These are phyloP conservation scores for Eospalax fontanierii DNA, from an alignment of 2,797 vertebrate species.

Conservation along the genomic window DNA sequence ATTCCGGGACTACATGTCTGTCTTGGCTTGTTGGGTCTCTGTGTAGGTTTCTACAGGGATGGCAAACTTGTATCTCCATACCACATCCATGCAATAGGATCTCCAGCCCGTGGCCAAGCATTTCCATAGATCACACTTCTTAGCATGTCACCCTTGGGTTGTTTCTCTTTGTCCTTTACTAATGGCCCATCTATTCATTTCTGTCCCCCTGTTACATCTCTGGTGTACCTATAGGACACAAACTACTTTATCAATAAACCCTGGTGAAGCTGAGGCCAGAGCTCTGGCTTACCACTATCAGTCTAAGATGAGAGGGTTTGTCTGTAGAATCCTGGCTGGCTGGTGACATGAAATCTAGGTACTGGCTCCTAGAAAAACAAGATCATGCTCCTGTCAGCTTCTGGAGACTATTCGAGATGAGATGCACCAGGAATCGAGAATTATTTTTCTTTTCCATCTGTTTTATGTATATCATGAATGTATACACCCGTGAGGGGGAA, in stretches of 20 bases:
- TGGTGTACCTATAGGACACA: rapidly evolving
- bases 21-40: not conserved
- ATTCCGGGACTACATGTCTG: not conserved
- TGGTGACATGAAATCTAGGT: not conserved
- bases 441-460: not conserved
- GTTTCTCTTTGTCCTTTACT: not conserved
- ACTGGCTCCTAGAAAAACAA: not conserved
- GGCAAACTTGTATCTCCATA: not conserved
- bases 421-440: not conserved
- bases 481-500: not conserved
- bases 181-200: too few species aligned
- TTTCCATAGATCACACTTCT: not conserved
- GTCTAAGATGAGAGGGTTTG: not conserved
- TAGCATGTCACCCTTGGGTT: not conserved
- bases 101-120: not conserved
- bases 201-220: not conserved
- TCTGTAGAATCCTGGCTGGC: not conserved
- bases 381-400: not conserved
- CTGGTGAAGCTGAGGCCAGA: not conserved
- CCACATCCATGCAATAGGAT: too few species aligned
- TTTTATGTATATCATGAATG: not conserved
- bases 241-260: too few species aligned
- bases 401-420: not conserved
- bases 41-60: not conserved
- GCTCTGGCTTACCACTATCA: not conserved